phyloP scores from a whole-genome alignment of 2,888 invertebrate genomes.

The Allacma fusca region DNA sequence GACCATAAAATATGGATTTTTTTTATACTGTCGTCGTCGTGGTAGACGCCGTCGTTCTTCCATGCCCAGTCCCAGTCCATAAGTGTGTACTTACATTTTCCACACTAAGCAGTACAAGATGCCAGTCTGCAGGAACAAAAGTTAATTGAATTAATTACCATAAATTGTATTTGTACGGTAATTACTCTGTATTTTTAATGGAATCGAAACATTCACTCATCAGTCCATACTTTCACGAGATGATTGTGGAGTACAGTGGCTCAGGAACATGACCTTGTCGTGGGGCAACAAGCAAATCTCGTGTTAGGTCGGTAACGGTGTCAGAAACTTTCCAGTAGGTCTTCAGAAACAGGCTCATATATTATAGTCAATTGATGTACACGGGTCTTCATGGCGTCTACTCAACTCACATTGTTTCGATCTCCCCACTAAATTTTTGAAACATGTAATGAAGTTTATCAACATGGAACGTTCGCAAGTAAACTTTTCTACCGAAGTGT shows the following conservation, averaged over 20 bases:
- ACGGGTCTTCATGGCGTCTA: too few relatives aligned
- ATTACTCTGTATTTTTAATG: background rate
- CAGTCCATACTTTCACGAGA: background rate
- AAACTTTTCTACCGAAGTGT: too few relatives aligned
- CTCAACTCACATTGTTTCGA: too few relatives aligned
- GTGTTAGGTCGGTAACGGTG: background rate
- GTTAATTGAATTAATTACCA: constrained; percentile 13
- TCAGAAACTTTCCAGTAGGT: background rate
- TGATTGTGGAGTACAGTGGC: too few relatives aligned
- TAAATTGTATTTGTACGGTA: constrained; percentile 15
- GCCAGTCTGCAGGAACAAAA: background rate
- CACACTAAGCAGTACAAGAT: background rate
- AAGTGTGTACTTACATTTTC: background rate
- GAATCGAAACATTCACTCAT: background rate
- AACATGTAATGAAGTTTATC: too few relatives aligned
- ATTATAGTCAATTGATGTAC: background rate
- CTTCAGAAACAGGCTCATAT: background rate
- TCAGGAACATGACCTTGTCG: too few relatives aligned
- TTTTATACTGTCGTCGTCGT: background rate
- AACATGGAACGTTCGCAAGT: too few relatives aligned
- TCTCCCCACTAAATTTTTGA: too few relatives aligned
- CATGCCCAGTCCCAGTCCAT: too few relatives aligned
- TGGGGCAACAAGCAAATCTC: background rate
- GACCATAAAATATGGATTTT: constrained; percentile 4
- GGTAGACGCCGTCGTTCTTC: too few relatives aligned